phyloP scores from a whole-genome alignment of 2,113 vertebrate genomes.

The Corythoichthys intestinalis region DNA sequence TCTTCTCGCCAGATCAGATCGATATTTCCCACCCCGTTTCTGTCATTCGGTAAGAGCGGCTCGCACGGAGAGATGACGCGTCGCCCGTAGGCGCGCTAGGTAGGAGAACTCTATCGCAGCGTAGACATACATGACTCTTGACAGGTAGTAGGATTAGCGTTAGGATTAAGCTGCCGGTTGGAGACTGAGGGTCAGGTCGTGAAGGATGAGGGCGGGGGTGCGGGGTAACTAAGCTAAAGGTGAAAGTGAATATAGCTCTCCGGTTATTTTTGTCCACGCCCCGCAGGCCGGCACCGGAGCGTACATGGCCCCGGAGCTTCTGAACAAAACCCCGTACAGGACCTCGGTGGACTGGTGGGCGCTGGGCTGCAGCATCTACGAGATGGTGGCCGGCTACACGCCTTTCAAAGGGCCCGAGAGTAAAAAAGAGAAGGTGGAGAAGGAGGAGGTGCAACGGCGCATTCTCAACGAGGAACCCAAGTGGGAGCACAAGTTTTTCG shows the following conservation, averaged over 20 bases:
- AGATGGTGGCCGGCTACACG: constrained; percentile 89
- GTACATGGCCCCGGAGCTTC: constrained; percentile 93
- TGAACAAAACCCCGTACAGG: constrained; percentile 82
- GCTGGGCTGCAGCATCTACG: constrained; percentile 90
- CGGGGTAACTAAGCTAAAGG: constrained; percentile 10
- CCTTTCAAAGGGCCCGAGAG: constrained; percentile 82
- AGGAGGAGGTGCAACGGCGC: constrained; percentile 87
- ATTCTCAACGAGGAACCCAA: constrained; percentile 84
- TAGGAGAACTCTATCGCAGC: constrained; percentile 35
- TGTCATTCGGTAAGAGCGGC: too few relatives aligned
- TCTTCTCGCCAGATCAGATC: too few relatives aligned
- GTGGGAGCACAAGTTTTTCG: constrained; percentile 83
- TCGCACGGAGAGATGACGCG: too few relatives aligned
- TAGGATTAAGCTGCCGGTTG: constrained; percentile 59
- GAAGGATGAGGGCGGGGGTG: constrained; percentile 10
- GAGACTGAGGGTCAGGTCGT: constrained; percentile 43
- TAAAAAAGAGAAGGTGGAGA: constrained; percentile 84
- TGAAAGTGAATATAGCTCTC: constrained; percentile 6
- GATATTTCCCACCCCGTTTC: too few relatives aligned
- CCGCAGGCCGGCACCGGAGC: constrained; percentile 87
- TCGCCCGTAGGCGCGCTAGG: background rate
- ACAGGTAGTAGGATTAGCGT: constrained; percentile 70
- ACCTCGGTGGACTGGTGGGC: constrained; percentile 97
- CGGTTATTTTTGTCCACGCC: background rate
- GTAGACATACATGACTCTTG: constrained; percentile 61